These are phyloP conservation scores for Diplogasteroides magnus DNA, from an alignment of 1,140 invertebrate genomes.

Conservation along the genomic window DNA sequence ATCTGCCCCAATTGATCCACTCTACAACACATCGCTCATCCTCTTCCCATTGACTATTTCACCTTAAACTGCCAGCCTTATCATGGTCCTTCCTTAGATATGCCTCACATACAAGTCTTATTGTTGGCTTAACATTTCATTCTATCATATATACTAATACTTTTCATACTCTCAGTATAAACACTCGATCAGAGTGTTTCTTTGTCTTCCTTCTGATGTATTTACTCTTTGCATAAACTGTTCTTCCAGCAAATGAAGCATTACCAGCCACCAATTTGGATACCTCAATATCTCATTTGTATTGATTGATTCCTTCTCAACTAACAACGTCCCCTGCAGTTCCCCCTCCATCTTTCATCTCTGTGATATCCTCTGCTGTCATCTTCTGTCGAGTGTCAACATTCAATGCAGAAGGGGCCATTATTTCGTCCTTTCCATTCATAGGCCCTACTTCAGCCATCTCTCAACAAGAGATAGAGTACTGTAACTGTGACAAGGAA, in stretches of 20 bases:
- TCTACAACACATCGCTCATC: neutral
- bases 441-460: no score
- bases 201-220: slow-evolving; percentile 27
- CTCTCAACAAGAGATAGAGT: neutral
- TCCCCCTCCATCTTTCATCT: neutral
- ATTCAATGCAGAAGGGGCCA: neutral
- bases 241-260: slow-evolving; percentile 13
- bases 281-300: slow-evolving; percentile 7
- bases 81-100: slow-evolving; percentile 24
- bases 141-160: neutral
- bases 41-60: no score
- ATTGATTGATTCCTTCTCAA: neutral
- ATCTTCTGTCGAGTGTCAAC: neutral
- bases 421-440: no score
- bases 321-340: no score
- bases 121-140: slow-evolving; percentile 11
- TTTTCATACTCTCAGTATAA: neutral
- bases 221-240: slow-evolving; percentile 20
- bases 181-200: slow-evolving; percentile 19
- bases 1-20: neutral
- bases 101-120: slow-evolving; percentile 13
- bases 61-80: slow-evolving; percentile 12
- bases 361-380: neutral
- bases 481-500: neutral
- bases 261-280: slow-evolving; percentile 27